Percentiles rank a stretch among this genome's conserved stretches.
These are phyloP conservation scores for Lysiphlebus fabarum DNA, from an alignment of 1,140 invertebrate species.

Conservation along the genomic window DNA sequence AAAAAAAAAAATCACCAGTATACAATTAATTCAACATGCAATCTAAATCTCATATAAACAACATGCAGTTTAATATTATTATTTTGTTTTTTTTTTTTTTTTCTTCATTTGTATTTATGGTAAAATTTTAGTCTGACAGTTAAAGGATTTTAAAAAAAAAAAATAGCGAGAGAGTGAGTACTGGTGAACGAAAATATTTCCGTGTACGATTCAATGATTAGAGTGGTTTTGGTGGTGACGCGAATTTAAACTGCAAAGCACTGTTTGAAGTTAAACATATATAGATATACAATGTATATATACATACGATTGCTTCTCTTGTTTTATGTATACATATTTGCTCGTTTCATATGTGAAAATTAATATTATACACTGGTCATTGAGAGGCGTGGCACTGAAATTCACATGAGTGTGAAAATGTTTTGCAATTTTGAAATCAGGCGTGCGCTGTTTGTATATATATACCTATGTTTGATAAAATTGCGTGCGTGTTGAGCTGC, in stretches of 20 bases:
- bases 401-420: slow-evolving; percentile 54
- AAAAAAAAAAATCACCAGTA: too few relatives aligned
- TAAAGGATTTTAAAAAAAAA: too few relatives aligned
- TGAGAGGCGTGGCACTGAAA: slow-evolving; percentile 22
- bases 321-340: neutral
- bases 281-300: slow-evolving; percentile 1
- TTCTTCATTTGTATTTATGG: too few relatives aligned
- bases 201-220: slow-evolving; percentile 5
- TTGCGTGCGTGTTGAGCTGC: slow-evolving; percentile 19
- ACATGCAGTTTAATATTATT: too few relatives aligned
- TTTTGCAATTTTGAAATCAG: slow-evolving; percentile 54
- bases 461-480: too few relatives aligned
- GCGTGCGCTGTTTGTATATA: slow-evolving; percentile 34
- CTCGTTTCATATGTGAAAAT: neutral
- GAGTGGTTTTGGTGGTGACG: slow-evolving; percentile 19
- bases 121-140: too few relatives aligned
- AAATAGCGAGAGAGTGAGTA: too few relatives aligned
- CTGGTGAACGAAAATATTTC: slow-evolving; percentile 1
- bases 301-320: neutral
- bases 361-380: slow-evolving; percentile 6
- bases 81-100: too few relatives aligned
- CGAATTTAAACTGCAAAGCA: slow-evolving; percentile 13
- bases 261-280: neutral
- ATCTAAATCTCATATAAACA: too few relatives aligned
- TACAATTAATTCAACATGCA: too few relatives aligned